These are phyloP conservation scores for Cryptomyrus ogoouensis DNA, from an alignment of 2,113 vertebrate species.

Conservation along the genomic window DNA sequence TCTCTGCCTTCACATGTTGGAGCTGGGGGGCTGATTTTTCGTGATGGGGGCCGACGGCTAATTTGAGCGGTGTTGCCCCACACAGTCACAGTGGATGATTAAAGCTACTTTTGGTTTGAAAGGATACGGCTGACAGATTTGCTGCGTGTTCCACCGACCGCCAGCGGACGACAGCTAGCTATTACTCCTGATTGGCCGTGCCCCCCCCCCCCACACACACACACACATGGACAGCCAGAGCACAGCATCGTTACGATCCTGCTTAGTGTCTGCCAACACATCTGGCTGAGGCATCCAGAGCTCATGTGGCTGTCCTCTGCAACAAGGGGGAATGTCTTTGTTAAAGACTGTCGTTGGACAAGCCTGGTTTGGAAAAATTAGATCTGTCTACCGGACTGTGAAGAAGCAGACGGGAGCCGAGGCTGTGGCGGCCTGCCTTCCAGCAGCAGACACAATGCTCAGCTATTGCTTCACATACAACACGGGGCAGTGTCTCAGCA, in stretches of 20 bases:
- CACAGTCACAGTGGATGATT: not conserved
- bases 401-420: not conserved
- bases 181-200: not conserved
- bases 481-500: not conserved
- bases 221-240: not conserved
- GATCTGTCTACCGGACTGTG: not conserved
- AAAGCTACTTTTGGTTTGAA: conserved; percentile 2
- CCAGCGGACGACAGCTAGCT: not conserved
- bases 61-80: conserved; percentile 30
- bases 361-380: not conserved
- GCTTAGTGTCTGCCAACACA: not conserved
- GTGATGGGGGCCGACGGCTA: conserved; percentile 25
- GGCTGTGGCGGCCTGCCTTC: not conserved
- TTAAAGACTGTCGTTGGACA: not conserved
- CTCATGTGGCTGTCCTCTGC: not conserved
- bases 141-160: not conserved
- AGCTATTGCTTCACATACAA: not conserved
- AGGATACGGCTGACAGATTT: not conserved
- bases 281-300: not conserved
- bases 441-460: not conserved
- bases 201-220: not conserved
- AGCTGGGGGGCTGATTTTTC: conserved; percentile 16
- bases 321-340: not conserved
- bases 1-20: conserved; percentile 51
- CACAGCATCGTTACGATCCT: not conserved